A percentile compares a stretch with the other conserved stretches of the same genome.
phyloP scores from a whole-genome alignment of 2,797 vertebrate genomes.

The Hybognathus amarus region DNA sequence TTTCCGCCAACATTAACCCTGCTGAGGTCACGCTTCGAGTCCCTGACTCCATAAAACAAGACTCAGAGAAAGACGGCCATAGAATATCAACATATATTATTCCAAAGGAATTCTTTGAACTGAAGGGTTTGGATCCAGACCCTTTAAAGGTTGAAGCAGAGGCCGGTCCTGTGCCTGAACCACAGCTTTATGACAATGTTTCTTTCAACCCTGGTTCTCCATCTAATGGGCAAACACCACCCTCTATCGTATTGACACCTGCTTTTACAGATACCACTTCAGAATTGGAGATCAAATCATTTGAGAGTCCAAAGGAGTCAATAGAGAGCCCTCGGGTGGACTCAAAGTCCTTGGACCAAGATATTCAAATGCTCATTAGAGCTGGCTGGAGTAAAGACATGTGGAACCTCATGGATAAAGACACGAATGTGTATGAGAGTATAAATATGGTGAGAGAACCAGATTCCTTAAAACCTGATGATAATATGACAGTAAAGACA shows the following conservation, averaged over 20 bases:
- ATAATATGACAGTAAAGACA: not conserved
- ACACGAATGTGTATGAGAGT: slow-evolving; percentile 29
- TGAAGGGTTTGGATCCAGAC: slow-evolving; percentile 9
- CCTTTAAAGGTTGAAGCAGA: not conserved
- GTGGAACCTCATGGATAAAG: slow-evolving; percentile 15
- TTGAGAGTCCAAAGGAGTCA: not conserved
- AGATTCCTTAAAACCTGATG: not conserved
- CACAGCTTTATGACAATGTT: not conserved
- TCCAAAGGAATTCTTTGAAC: slow-evolving; percentile 51
- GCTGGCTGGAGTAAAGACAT: slow-evolving; percentile 35
- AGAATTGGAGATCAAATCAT: not conserved
- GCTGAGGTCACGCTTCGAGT: not conserved
- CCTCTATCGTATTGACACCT: slow-evolving; percentile 4
- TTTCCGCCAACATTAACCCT: not conserved
- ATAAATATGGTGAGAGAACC: not conserved
- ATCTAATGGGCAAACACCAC: slow-evolving; percentile 3
- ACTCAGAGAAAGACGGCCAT: slow-evolving; percentile 35
- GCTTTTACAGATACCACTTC: not conserved
- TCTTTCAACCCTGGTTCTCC: not conserved
- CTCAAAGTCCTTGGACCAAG: not conserved
- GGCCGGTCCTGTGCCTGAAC: not conserved
- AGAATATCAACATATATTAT: slow-evolving; percentile 70
- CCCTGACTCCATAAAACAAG: not conserved
- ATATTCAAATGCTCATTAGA: slow-evolving; percentile 47
- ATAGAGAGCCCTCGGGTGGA: not conserved